phyloP scores from a whole-genome alignment of 2,113 vertebrate genomes.

The Hippolais icterina region DNA sequence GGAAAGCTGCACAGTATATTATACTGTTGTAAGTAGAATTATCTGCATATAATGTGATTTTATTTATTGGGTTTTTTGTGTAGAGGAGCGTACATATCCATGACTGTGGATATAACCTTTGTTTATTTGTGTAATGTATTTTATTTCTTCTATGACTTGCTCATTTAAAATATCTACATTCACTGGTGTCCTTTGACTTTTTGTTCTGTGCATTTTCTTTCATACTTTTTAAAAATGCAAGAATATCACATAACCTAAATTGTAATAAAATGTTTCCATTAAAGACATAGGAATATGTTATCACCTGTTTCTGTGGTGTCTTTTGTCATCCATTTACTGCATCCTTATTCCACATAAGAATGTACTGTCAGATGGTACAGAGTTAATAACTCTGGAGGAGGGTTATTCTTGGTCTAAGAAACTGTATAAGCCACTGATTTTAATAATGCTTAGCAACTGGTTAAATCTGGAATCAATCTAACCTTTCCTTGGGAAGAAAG shows the following conservation, averaged over 20 bases:
- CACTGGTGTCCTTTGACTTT: constrained; percentile 66
- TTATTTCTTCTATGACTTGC: constrained; percentile 71
- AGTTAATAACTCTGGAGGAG: background rate
- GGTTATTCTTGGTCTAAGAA: background rate
- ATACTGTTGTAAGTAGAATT: constrained; percentile 88
- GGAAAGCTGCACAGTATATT: constrained; percentile 66
- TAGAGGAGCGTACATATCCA: constrained; percentile 76
- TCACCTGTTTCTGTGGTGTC: background rate
- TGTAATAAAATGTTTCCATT: constrained; percentile 80
- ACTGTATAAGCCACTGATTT: background rate
- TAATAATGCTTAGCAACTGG: background rate
- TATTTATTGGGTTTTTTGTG: constrained; percentile 87
- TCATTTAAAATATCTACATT: constrained; percentile 71
- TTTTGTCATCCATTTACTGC: background rate
- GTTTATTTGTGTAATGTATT: constrained; percentile 78
- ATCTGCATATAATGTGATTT: constrained; percentile 91
- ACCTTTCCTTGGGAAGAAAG: background rate
- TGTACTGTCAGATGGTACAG: background rate
- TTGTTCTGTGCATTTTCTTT: constrained; percentile 77
- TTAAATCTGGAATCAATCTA: background rate
- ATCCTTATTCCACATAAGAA: background rate
- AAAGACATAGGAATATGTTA: constrained; percentile 70
- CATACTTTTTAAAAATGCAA: constrained; percentile 74
- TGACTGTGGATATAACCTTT: constrained; percentile 81
- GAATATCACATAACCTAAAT: constrained; percentile 73